Percentiles rank a stretch among this genome's conserved stretches.
phyloP scores from a whole-genome alignment of 2,797 vertebrate species.

The Coracias cyanogaster region DNA sequence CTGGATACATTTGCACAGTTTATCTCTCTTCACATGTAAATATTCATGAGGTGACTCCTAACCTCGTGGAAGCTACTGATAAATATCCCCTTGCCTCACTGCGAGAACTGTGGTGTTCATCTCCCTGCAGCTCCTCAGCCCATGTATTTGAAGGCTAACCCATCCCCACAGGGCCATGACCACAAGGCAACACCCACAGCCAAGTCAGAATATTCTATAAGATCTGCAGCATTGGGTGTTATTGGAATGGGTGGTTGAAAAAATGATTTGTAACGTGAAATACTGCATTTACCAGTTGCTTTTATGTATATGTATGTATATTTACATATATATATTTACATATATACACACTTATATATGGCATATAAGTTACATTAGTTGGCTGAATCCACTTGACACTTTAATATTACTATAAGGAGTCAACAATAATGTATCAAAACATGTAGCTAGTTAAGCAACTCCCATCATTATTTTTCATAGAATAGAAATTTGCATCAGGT shows the following conservation, averaged over 20 bases:
- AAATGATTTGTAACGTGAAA: constrained; percentile 55
- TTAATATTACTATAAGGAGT: constrained; percentile 33
- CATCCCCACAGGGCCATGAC: not conserved
- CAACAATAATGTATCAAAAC: constrained; percentile 23
- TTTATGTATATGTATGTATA: constrained; percentile 52
- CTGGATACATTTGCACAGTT: constrained; percentile 20
- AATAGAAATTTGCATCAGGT: not conserved
- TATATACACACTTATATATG: constrained; percentile 11
- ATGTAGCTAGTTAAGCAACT: not conserved
- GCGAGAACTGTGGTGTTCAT: not conserved
- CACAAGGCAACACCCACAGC: constrained; percentile 37
- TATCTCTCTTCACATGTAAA: constrained; percentile 29
- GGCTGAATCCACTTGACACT: constrained; percentile 23
- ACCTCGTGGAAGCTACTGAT: constrained; percentile 15
- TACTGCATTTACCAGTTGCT: constrained; percentile 63
- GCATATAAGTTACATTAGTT: constrained; percentile 13
- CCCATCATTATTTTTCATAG: not conserved
- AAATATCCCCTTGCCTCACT: not conserved
- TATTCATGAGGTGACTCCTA: constrained; percentile 23
- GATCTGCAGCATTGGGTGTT: constrained; percentile 10
- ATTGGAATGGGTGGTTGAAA: constrained; percentile 23
- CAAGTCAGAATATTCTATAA: constrained; percentile 14
- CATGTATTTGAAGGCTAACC: constrained; percentile 15
- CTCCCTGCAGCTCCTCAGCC: constrained; percentile 13
- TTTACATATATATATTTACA: constrained; percentile 48